These are phyloP conservation scores for Caenorhabditis sp. DNA, from an alignment of 2,888 invertebrate species.

Conservation along the genomic window DNA sequence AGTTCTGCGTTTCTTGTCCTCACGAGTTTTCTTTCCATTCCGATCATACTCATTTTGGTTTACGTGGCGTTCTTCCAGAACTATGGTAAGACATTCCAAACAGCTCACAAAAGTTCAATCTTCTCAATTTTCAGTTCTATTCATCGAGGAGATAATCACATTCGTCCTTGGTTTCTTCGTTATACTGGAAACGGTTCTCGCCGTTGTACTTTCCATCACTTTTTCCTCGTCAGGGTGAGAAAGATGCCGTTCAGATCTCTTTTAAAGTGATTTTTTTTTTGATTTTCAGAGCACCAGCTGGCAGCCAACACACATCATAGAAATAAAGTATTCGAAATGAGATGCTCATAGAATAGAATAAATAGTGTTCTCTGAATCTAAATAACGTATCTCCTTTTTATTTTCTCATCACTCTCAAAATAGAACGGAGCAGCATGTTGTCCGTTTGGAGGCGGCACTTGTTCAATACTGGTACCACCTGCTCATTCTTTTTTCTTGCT, in stretches of 20 bases:
- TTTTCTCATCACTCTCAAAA: too few species aligned
- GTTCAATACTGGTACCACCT: too few species aligned
- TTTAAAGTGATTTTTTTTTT: neutral
- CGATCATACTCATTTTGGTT: slow-evolving; percentile 46
- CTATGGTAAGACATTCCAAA: too few species aligned
- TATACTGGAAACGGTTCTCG: slow-evolving; percentile 50
- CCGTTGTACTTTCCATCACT: slow-evolving; percentile 28
- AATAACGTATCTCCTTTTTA: too few species aligned
- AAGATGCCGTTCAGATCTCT: neutral
- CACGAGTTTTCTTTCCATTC: slow-evolving; percentile 44
- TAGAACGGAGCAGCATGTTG: too few species aligned
- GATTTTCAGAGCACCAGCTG: slow-evolving; percentile 22
- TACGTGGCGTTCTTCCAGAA: slow-evolving; percentile 61
- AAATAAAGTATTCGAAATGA: too few species aligned
- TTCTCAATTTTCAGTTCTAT: slow-evolving; percentile 50
- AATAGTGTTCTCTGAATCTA: too few species aligned
- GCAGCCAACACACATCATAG: slow-evolving; percentile 22
- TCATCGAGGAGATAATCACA: slow-evolving; percentile 56
- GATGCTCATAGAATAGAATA: too few species aligned
- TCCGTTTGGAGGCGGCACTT: too few species aligned
- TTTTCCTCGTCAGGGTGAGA: slow-evolving; percentile 45
- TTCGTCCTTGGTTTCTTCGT: slow-evolving; percentile 47
- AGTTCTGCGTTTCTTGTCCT: slow-evolving; percentile 58
- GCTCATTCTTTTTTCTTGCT: too few species aligned
- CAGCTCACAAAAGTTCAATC: too few species aligned